Evolutionary conservation across 2,888 invertebrate species (phyloP), one percentile per base, ranked within the genome.

Genomic region (Timema cristinae): DNA sequence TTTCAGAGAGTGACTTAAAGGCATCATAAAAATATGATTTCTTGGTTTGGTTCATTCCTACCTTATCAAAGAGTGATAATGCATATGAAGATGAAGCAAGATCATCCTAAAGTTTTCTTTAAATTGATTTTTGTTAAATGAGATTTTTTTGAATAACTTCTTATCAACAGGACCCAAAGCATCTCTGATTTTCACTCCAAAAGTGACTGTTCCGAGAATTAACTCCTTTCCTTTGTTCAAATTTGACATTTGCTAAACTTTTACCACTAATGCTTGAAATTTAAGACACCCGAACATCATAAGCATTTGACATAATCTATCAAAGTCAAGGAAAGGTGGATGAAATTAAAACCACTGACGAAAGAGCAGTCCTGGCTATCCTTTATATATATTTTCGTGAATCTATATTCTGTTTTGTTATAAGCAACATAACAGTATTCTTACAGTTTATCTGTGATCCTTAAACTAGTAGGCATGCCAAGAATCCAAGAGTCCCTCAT

Each of bases 101-200:
- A n/a, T n/a, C n/a, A n/a, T n/a, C n/a, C n/a, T n/a, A n/a, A n/a
- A 56, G 56, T 56, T 56, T 56, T 56, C 9, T 56, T 56, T 56
- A 7, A 11, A 56, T 7, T 4, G 32, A 9, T 59, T 15, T 32
- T 59, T 59, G 9, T 15, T 32, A 9, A 59, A 8, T 16, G 7
- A 59, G 16, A 59, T 59, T 13, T 32, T 59, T 9, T 59, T 8
- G 6, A 59, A 59, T 13, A 59, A 59, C 59, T 2, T 15, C n/a
- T 5, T 15, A 10, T 59, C 1, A 11, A 59, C 15, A 5, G 32
- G 5, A 9, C 8, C 2, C 6, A 16, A 13, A 32, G 13, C 59
- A 9, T 59, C 59, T 32, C 32, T 13, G 7, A 59, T 59, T 59
- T 59, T 59, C 8, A 2, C 32, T 9, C 59, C 9, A 32, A 16